Evolutionary conservation across 2,113 vertebrate species (phyloP).

Genomic region (Pavo muticus): DNA sequence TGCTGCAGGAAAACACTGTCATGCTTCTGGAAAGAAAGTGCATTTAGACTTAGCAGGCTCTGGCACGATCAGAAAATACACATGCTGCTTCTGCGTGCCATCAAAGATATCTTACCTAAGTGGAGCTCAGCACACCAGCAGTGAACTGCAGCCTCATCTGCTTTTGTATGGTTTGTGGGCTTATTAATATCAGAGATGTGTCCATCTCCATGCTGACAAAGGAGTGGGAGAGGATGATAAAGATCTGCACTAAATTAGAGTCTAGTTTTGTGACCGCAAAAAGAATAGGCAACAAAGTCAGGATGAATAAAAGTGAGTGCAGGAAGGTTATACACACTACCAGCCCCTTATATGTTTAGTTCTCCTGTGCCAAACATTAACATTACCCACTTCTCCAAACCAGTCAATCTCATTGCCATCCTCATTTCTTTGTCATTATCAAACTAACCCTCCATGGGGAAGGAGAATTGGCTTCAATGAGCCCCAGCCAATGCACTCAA

Average conservation of each 20-base stretch:
- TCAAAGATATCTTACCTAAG: not conserved
- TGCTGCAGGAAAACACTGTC: not conserved
- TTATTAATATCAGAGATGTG: not conserved
- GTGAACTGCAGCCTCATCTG: not conserved
- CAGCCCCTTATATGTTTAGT: fast-evolving
- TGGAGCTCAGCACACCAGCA: not conserved
- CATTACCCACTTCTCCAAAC: not conserved
- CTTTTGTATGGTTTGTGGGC: fast-evolving
- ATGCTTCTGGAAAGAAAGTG: not conserved
- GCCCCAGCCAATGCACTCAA: not conserved
- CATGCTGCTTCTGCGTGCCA: not conserved
- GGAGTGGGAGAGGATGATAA: not conserved
- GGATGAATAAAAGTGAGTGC: not conserved
- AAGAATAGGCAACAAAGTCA: not conserved
- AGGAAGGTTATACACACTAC: not conserved
- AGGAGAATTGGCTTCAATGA: not conserved
- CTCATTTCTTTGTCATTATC: not conserved
- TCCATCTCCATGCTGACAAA: not conserved
- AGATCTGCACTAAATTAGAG: not conserved
- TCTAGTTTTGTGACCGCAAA: not conserved
- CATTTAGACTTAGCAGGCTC: not conserved
- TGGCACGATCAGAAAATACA: not conserved
- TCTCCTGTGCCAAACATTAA: not conserved
- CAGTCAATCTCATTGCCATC: fast-evolving
- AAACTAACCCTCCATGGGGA: not conserved